phyloP scores from a whole-genome alignment of 1,140 invertebrate species.

The Danaus melanippus region DNA sequence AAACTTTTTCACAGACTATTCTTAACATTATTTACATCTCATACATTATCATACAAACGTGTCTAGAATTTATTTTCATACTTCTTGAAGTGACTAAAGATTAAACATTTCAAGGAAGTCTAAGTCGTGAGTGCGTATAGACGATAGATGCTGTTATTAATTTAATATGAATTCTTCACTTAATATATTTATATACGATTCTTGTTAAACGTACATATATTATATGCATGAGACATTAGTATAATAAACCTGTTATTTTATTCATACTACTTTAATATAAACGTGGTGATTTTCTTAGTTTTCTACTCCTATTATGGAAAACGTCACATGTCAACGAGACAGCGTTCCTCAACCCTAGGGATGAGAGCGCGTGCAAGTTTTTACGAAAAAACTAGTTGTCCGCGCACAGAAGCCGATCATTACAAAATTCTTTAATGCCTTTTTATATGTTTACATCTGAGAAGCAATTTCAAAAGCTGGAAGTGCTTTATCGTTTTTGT shows the following conservation, averaged over 20 bases:
- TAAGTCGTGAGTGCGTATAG: too few relatives aligned
- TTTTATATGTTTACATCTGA: conserved; percentile 45
- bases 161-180: too few relatives aligned
- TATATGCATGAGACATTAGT: too few relatives aligned
- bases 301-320: neutral
- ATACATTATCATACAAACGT: conserved; percentile 14
- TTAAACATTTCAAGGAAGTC: too few relatives aligned
- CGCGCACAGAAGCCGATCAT: conserved; percentile 51
- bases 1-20: too few relatives aligned
- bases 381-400: conserved; percentile 44
- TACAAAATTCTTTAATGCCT: conserved; percentile 53
- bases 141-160: too few relatives aligned
- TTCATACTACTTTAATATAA: too few relatives aligned
- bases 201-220: too few relatives aligned
- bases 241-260: too few relatives aligned
- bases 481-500: conserved; percentile 22
- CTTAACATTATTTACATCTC: conserved; percentile 8
- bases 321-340: conserved; percentile 1
- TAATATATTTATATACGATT: too few relatives aligned
- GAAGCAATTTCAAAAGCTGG: conserved; percentile 41
- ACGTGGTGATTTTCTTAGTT: too few relatives aligned
- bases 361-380: conserved; percentile 32
- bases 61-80: conserved; percentile 11
- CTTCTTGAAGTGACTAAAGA: conserved; percentile 2
- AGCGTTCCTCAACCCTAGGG: conserved; percentile 12